Percentiles rank a stretch among this genome's conserved stretches.
phyloP scores from a whole-genome alignment of 2,888 invertebrate genomes.

The Brachyptera putata region DNA sequence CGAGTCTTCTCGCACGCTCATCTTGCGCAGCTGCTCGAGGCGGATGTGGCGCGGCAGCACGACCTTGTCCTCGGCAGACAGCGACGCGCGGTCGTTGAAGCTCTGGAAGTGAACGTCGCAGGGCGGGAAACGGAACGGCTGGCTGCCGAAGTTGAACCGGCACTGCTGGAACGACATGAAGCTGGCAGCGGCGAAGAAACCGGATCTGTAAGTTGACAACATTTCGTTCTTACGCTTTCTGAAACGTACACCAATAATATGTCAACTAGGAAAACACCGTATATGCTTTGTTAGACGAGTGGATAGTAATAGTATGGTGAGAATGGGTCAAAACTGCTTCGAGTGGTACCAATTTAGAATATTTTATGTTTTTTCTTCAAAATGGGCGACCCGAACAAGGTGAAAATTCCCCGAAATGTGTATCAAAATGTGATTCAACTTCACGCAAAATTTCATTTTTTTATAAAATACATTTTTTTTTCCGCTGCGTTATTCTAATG shows the following conservation, averaged over 20 bases:
- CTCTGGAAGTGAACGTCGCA: constrained; percentile 56
- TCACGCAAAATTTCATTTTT: too few species aligned
- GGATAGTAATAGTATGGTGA: too few species aligned
- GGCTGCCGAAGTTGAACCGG: constrained; percentile 84
- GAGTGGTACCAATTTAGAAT: too few species aligned
- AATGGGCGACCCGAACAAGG: too few species aligned
- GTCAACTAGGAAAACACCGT: too few species aligned
- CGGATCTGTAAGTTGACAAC: constrained; percentile 55
- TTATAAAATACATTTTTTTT: too few species aligned
- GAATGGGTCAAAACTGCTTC: too few species aligned
- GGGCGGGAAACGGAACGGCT: constrained; percentile 75
- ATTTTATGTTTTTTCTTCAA: too few species aligned
- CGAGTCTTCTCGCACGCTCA: constrained; percentile 74
- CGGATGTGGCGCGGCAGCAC: constrained; percentile 80
- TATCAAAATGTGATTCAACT: too few species aligned
- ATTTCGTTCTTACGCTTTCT: constrained; percentile 27
- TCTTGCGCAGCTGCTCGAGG: constrained; percentile 66
- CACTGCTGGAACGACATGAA: constrained; percentile 97
- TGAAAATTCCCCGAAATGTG: too few species aligned
- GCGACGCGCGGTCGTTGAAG: constrained; percentile 74
- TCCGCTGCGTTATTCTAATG: too few species aligned
- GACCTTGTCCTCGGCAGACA: constrained; percentile 72
- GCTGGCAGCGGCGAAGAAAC: constrained; percentile 92
- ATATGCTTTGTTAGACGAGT: too few species aligned
- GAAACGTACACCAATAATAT: constrained; percentile 27